These are phyloP conservation scores for Branchellion lobata DNA, from an alignment of 2,888 invertebrate genomes.

Conservation along the genomic window DNA sequence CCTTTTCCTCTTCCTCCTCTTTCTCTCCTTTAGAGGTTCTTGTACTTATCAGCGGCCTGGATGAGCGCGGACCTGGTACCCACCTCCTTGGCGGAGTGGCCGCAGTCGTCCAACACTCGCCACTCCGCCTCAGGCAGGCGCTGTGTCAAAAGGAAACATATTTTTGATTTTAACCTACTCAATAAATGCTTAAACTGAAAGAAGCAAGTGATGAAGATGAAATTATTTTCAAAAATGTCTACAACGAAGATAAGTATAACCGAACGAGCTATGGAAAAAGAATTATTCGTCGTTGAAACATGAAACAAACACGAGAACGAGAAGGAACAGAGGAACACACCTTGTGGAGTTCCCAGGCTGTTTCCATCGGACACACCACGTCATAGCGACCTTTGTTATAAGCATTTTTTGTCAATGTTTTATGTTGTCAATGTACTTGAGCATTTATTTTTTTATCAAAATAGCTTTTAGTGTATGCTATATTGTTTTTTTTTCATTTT, in stretches of 20 bases:
- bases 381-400: conserved; percentile 55
- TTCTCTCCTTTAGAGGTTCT: conserved; percentile 41
- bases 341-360: conserved; percentile 60
- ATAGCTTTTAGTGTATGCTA: too few relatives aligned
- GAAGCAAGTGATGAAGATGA: not conserved
- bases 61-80: conserved; percentile 46
- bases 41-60: conserved; percentile 51
- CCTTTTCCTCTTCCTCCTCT: too few relatives aligned
- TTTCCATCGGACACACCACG: conserved; percentile 57
- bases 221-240: not conserved
- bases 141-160: conserved; percentile 32
- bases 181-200: too few relatives aligned
- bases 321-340: too few relatives aligned
- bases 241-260: not conserved
- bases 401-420: too few relatives aligned
- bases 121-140: conserved; percentile 51
- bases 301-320: too few relatives aligned
- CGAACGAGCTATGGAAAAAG: not conserved
- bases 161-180: not conserved
- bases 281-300: not conserved
- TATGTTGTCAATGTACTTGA: too few relatives aligned
- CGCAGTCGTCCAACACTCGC: conserved; percentile 48
- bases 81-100: conserved; percentile 51
- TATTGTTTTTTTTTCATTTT: too few relatives aligned
- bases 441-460: too few relatives aligned